Base-by-base conservation (phyloP, 1,140 invertebrate genomes). In the Ditylenchus dipsaci region DNA sequence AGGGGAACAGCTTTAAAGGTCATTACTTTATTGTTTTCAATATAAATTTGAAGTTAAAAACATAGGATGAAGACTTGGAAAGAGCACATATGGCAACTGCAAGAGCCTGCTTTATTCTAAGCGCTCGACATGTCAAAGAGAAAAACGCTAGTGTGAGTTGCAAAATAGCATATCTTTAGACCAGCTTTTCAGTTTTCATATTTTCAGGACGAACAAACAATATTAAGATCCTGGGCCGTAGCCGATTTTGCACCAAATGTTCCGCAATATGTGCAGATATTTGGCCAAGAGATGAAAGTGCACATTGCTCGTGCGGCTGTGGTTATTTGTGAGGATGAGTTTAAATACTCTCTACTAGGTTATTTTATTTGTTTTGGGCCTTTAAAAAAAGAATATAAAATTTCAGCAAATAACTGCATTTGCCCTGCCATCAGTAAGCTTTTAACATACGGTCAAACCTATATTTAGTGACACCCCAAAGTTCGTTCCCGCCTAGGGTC, bases 181-280 rank as follows among this genome's bases (percentile, higher is more conserved):
- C 19, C 19, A 23, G 57, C 11, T 59, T 21, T 59, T 23, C 19
- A 38, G 11, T 59, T 38, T 45, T 13, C 43, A n/a, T 13, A 45
- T 45, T 7, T 53, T 53, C 74, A 90, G 89, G 94, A 97, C 82
- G 91, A 97, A 83, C 93, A 97, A 83, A 97, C 93, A 5, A 95
- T 97, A 74, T 86, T 97, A 53, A 87, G 94, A 71, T 95, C 93
- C 15, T 97, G 94, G 94, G 94, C 95, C 5, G 92, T 97, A 13
- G 94, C 95, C 84, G 95, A 97, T 84, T 97, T 95, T 84, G 93
- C 93, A 0, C 94, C 93, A 26, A 89, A 88, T 76, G 92, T 96
- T 67, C 91, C 92, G 29, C 93, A 97, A 85, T 97, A 96, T 85
- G 92, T 97, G 58, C 95, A 97, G 85, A 94, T 97, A 73, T 97